Percentiles rank a stretch among this genome's conserved stretches.
Evolutionary conservation across 2,888 invertebrate species (phyloP).

Genomic region (Scaptomyza reducta): DNA sequence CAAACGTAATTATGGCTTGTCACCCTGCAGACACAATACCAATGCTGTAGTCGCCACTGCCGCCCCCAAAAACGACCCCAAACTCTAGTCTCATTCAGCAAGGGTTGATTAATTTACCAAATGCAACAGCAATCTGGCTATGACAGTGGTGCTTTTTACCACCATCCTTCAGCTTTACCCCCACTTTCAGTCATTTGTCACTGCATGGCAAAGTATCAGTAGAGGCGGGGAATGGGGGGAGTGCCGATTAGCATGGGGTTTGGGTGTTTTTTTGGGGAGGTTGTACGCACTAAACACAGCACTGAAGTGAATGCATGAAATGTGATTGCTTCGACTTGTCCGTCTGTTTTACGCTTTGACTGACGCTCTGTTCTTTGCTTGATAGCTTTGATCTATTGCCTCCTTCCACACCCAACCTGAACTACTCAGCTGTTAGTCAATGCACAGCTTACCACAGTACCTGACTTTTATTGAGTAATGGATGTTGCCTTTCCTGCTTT

Average conservation of each 20-base stretch:
- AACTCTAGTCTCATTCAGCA: constrained; percentile 24
- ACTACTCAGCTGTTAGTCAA: neutral
- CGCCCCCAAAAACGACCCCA: neutral
- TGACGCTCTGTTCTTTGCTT: constrained; percentile 17
- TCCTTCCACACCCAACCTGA: neutral
- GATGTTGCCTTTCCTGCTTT: constrained; percentile 42
- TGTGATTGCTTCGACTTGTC: constrained; percentile 60
- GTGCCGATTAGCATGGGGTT: constrained; percentile 1
- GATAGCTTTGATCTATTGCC: constrained; percentile 62
- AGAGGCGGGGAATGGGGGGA: neutral
- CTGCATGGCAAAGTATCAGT: neutral
- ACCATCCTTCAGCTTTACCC: neutral
- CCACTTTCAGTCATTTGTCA: constrained; percentile 36
- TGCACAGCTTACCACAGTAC: constrained; percentile 11
- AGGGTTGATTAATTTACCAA: constrained; percentile 75
- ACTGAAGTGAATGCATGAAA: constrained; percentile 44
- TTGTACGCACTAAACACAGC: constrained; percentile 28
- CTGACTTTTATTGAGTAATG: constrained; percentile 63
- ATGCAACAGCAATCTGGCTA: constrained; percentile 55
- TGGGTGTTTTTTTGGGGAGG: constrained; percentile 11
- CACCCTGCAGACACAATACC: constrained; percentile 34
- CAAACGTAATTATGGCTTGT: constrained; percentile 67
- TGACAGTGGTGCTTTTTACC: constrained; percentile 39
- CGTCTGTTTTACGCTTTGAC: constrained; percentile 17
- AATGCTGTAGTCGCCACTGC: too few relatives aligned